Percentiles rank a stretch among this genome's conserved stretches.
Conservation (phyloP, 1,140 invertebrate genomes). For the Cyphomyrmex costatus region DNA sequence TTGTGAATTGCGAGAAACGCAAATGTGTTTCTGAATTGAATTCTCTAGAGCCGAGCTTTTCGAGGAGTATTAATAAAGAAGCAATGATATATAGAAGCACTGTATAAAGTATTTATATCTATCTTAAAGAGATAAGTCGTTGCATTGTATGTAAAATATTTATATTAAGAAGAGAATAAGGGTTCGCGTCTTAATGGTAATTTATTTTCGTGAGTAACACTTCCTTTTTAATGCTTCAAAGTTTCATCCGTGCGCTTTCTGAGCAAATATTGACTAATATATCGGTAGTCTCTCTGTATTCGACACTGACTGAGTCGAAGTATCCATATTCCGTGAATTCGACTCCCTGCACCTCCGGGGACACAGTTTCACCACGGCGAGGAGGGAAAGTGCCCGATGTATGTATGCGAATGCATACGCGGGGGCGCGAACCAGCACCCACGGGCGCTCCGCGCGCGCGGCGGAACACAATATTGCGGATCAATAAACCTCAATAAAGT, state of each 20-base stretch:
- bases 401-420: neutral
- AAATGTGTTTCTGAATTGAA: conserved; percentile 28
- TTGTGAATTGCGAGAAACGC: conserved; percentile 11
- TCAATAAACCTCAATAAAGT: conserved; percentile 87
- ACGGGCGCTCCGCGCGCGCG: conserved; percentile 56
- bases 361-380: neutral
- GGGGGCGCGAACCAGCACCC: conserved; percentile 33
- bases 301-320: conserved; percentile 32
- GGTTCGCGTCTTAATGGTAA: conserved; percentile 1
- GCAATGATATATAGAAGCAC: neutral
- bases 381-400: neutral
- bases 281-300: conserved; percentile 14
- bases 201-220: neutral
- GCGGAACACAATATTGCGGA: conserved; percentile 86
- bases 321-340: conserved; percentile 47
- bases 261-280: conserved; percentile 34
- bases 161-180: neutral
- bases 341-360: conserved; percentile 35
- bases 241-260: neutral
- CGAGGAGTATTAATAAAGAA: neutral
- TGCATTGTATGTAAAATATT: neutral
- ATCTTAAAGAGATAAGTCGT: neutral
- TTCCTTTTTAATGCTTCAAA: neutral
- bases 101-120: neutral
- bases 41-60: conserved; percentile 1